Evolutionary conservation across 2,113 vertebrate genomes (phyloP), one percentile per base, ranked within the genome.

Genomic region (Colistium nudipinnis): DNA sequence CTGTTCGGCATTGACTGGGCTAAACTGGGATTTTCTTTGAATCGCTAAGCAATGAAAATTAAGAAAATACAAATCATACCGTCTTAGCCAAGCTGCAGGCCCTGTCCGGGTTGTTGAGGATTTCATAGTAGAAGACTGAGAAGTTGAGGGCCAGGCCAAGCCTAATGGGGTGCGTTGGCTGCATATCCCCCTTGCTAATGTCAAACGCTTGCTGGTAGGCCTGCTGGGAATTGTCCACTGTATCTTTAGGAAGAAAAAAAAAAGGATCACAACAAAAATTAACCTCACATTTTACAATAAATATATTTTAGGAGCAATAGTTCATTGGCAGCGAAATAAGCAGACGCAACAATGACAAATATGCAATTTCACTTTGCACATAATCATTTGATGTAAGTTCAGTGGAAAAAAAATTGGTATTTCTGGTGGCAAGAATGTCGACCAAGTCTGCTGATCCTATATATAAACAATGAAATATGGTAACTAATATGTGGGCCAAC

Each of bases 91-190:
- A 92, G 80, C 91, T 94, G 89, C 98, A 99, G 80, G 98, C 98
- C 88, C 95, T 96, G 74, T 99, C 98, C 38, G 97, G 98, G 74
- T 96, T 98, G 92, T 98, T 99, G 85, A 98, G 94, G 82, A 99
- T 99, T 94, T 99, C 98, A 68, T 99, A 99, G 88, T 94, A 99
- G 91, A 99, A 99, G 87, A 99, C 98, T 10, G 98, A 99, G 93
- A 99, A 99, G 92, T 99, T 99, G 70, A 99, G 94, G 47, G 98
- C 98, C 92, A 99, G 90, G 59, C 98, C 98, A 1, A 99, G 95
- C 89, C 98, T 94, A 87, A 99, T 99, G 31, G 98, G 98, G 85
- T 99, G 98, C 76, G 98, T 99, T 76, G 97, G 97, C 81, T 98
- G 97, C 98, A 99, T 99, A 88, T 98, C 96, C 72, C 94, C 95